Evolutionary conservation across 1,140 invertebrate genomes (phyloP).

Genomic region (Micrasema longulum): DNA sequence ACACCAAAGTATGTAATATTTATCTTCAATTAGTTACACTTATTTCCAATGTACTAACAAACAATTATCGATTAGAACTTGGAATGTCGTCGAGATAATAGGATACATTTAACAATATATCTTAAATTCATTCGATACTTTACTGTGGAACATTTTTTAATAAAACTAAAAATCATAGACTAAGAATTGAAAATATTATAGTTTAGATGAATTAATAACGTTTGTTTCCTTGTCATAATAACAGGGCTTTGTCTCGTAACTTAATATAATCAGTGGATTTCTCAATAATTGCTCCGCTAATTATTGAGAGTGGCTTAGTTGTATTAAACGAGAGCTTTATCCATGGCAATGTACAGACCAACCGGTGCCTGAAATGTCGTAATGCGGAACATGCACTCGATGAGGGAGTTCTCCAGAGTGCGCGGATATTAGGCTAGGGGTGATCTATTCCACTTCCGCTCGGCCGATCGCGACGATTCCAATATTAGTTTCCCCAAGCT

Average conservation of each 20-base stretch:
- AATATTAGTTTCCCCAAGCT: too few relatives aligned
- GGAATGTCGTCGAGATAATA: too few relatives aligned
- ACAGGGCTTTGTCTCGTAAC: conserved; percentile 11
- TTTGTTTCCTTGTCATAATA: conserved; percentile 17
- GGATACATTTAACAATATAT: too few relatives aligned
- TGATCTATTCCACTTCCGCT: conserved; percentile 1
- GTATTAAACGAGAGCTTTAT: conserved; percentile 39
- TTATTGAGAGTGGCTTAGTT: not conserved
- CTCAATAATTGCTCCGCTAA: conserved; percentile 12
- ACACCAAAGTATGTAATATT: too few relatives aligned
- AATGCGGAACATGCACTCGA: conserved; percentile 2
- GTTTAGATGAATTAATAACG: too few relatives aligned
- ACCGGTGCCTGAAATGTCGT: conserved; percentile 43
- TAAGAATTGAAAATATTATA: not conserved
- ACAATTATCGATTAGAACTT: too few relatives aligned
- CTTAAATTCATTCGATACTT: too few relatives aligned
- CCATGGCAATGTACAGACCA: conserved; percentile 28
- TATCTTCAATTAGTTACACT: not conserved
- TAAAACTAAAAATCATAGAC: not conserved
- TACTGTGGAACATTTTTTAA: not conserved
- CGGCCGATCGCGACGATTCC: conserved; percentile 31
- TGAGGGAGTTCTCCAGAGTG: conserved; percentile 9
- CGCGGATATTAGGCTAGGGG: conserved; percentile 31
- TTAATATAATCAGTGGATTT: conserved; percentile 19
- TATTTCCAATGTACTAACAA: not conserved